phyloP scores from a whole-genome alignment of 2,797 vertebrate species.

The Gephyroberyx darwinii region DNA sequence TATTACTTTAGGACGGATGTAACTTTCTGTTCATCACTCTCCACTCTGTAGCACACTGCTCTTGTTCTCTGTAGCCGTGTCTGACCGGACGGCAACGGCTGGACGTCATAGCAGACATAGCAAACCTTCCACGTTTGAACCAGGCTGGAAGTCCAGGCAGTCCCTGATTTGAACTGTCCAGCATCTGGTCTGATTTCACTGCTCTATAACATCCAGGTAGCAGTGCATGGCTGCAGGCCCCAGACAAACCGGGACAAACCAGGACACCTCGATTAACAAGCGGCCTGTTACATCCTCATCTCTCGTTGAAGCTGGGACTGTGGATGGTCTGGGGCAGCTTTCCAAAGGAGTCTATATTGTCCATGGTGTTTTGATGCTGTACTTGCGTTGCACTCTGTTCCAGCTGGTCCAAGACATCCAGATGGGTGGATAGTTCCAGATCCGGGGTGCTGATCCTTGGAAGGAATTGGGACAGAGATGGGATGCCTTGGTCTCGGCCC shows the following conservation, averaged over 20 bases:
- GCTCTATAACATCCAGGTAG: constrained; percentile 5
- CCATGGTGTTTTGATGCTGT: constrained; percentile 52
- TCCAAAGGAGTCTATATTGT: constrained; percentile 88
- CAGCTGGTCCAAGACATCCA: constrained; percentile 46
- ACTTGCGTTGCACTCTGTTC: constrained; percentile 19
- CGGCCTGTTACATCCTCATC: constrained; percentile 62
- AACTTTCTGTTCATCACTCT: constrained; percentile 6
- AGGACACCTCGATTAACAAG: not conserved
- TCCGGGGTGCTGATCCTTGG: constrained; percentile 85
- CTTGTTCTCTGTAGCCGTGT: not conserved
- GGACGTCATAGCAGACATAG: not conserved
- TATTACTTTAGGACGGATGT: constrained; percentile 6
- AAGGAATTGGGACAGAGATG: constrained; percentile 89
- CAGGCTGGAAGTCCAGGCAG: not conserved
- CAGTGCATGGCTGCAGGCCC: constrained; percentile 4
- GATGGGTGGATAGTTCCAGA: constrained; percentile 30
- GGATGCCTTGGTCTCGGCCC: constrained; percentile 76
- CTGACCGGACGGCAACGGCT: not conserved
- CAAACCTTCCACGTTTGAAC: not conserved
- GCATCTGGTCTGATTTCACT: not conserved
- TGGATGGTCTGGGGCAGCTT: constrained; percentile 86
- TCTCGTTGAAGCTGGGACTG: constrained; percentile 91
- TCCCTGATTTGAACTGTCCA: constrained; percentile 1
- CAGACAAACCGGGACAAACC: constrained; percentile 5
- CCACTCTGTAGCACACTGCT: constrained; percentile 18